Base-by-base conservation (phyloP, 2,888 invertebrate genomes). In the Rutpela maculata region DNA sequence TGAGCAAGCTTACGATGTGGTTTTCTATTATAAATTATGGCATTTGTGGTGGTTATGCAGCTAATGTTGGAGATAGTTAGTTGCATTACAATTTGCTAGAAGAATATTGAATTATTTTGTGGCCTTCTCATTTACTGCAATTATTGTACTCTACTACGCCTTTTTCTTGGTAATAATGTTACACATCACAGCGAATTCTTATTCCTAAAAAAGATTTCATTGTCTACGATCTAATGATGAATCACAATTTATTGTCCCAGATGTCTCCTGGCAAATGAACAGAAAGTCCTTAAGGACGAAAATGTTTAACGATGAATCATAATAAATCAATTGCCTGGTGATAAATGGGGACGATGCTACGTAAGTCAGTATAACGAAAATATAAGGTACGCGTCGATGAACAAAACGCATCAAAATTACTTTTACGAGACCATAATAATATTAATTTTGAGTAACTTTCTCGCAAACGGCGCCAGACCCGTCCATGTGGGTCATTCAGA, bases 401-500 rank as follows among this genome's bases (percentile, higher is more conserved):
- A 65, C 65, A 63, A 57, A 35, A 57, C 66, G 35, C 56, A 66
- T 31, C 26, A 57, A 59, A 70, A 38, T 43, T 17, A 43, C 17
- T 69, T 69, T 70, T 63, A 71, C 66, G 35, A 71, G 22, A 59
- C 60, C 71, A 76, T 71, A 50, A 66, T 66, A 74, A 62, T 70
- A 71, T 59, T 72, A 73, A 60, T 75, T 67, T 68, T 62, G 55
- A 68, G 18, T 31, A 57, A 70, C 60, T 70, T 70, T 75, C 70
- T 65, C 75, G 63, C 26, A 62, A 66, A 65, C 12, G 43, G 68
- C 75, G 75, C 70, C 75, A 26, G n/a, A 11, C 56, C 57, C 70
- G 65, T 59, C 70, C 70, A 75, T 70, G 60, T 75, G 70, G 75
- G 70, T 75, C 75, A 75, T 12, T 26, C 7, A 10, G 15, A 65